A percentile compares a stretch with the other conserved stretches of the same genome.
These are phyloP conservation scores for Corythornis madagascariensis DNA, from an alignment of 2,113 vertebrate genomes.

Conservation along the genomic window DNA sequence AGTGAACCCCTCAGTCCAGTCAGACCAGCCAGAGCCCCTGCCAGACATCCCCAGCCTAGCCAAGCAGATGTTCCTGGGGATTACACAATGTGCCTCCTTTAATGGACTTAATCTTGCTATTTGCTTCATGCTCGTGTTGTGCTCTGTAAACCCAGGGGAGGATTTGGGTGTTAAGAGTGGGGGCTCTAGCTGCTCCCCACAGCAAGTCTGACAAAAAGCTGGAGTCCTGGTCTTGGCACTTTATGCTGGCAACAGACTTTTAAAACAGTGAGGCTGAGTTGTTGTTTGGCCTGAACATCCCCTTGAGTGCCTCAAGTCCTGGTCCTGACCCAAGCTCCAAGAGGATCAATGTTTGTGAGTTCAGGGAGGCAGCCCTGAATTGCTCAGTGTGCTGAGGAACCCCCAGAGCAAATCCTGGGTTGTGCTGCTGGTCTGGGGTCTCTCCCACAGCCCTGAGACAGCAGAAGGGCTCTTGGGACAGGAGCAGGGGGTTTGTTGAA, in stretches of 20 bases:
- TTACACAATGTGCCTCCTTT: neutral
- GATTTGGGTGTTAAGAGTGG: neutral
- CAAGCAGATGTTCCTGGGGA: neutral
- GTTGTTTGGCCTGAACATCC: neutral
- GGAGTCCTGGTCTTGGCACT: neutral
- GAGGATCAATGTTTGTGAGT: neutral
- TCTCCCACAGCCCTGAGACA: neutral
- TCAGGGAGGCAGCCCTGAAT: neutral
- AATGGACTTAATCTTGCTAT: neutral
- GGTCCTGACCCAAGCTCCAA: neutral
- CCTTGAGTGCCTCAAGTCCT: accelerated
- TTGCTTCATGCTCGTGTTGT: neutral
- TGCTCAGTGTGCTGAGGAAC: accelerated
- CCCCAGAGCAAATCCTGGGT: neutral
- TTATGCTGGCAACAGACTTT: neutral
- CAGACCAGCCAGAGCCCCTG: neutral
- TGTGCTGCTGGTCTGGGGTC: neutral
- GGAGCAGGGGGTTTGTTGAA: neutral
- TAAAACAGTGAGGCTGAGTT: neutral
- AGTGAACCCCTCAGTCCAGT: accelerated
- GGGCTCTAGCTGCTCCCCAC: neutral
- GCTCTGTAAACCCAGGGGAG: neutral
- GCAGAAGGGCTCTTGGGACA: neutral
- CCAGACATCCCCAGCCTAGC: neutral
- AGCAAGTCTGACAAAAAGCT: neutral